These are phyloP conservation scores for Blera fallax DNA, from an alignment of 2,888 invertebrate species.

Conservation along the genomic window DNA sequence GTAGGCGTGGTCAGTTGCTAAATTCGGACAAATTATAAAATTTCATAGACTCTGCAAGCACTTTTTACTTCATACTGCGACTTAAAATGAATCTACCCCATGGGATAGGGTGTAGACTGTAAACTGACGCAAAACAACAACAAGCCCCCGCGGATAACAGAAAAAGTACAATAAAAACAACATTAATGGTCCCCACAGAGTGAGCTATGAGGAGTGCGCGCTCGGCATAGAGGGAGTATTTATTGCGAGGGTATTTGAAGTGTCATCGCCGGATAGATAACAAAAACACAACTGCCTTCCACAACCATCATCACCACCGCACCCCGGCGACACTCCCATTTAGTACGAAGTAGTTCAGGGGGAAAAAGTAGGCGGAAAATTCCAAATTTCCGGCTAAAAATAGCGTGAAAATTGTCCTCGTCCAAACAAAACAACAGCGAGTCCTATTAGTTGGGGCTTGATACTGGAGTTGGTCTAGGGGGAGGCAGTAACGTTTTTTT, in stretches of 20 bases:
- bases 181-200: not conserved
- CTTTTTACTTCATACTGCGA: not conserved
- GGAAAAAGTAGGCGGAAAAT: slow-evolving; percentile 33
- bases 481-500: not conserved
- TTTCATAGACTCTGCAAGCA: too few species aligned
- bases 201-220: not conserved
- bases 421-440: slow-evolving; percentile 5
- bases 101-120: not conserved
- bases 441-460: not conserved
- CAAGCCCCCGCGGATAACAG: not conserved
- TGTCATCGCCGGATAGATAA: slow-evolving; percentile 67
- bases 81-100: not conserved
- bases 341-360: not conserved
- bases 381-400: slow-evolving; percentile 66
- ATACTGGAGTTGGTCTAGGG: slow-evolving; percentile 1
- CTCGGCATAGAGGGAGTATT: slow-evolving; percentile 14
- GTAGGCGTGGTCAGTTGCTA: too few species aligned
- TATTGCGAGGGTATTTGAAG: slow-evolving; percentile 46
- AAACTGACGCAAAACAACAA: not conserved
- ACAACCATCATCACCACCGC: not conserved
- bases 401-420: slow-evolving; percentile 61
- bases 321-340: slow-evolving; percentile 25
- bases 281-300: slow-evolving; percentile 31
- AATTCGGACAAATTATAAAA: too few species aligned
- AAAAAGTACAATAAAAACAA: not conserved